phyloP scores from a whole-genome alignment of 1,140 invertebrate genomes.

The Phymorhynchus buccinoides region DNA sequence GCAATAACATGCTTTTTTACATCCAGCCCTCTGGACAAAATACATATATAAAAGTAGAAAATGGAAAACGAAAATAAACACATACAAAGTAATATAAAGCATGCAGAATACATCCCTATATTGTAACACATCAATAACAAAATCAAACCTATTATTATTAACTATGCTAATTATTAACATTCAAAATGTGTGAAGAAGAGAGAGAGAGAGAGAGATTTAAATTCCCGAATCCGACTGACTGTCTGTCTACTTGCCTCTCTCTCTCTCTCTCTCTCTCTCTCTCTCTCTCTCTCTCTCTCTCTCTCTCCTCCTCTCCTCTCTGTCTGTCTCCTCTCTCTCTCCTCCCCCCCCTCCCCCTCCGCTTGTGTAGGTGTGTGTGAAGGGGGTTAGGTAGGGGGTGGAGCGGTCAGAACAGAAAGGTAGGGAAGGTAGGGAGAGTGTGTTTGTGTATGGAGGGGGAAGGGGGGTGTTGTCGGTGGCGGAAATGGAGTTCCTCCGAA shows the following conservation, averaged over 20 bases:
- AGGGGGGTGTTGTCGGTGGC: neutral
- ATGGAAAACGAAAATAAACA: too few species aligned
- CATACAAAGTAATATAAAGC: too few species aligned
- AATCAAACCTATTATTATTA: too few species aligned
- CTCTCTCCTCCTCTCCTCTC: too few species aligned
- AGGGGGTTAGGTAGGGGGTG: neutral
- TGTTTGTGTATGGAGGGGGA: neutral
- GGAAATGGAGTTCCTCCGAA: conserved; percentile 27
- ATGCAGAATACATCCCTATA: too few species aligned
- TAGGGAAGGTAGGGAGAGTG: neutral
- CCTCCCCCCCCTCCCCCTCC: neutral
- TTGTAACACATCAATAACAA: too few species aligned
- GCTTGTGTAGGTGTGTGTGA: neutral
- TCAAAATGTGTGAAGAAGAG: too few species aligned
- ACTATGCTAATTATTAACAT: too few species aligned
- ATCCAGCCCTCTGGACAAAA: too few species aligned
- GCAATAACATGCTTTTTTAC: too few species aligned
- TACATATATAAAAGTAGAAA: too few species aligned
- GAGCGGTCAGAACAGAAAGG: neutral
- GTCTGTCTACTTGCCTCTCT: neutral
- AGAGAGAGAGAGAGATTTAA: too few species aligned
- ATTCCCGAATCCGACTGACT: neutral
- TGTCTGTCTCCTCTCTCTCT: neutral
- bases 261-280: neutral
- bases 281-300: neutral